A percentile compares a stretch with the other conserved stretches of the same genome.
Evolutionary conservation across 2,797 vertebrate species (phyloP).

Genomic region (Mergus octosetaceus): DNA sequence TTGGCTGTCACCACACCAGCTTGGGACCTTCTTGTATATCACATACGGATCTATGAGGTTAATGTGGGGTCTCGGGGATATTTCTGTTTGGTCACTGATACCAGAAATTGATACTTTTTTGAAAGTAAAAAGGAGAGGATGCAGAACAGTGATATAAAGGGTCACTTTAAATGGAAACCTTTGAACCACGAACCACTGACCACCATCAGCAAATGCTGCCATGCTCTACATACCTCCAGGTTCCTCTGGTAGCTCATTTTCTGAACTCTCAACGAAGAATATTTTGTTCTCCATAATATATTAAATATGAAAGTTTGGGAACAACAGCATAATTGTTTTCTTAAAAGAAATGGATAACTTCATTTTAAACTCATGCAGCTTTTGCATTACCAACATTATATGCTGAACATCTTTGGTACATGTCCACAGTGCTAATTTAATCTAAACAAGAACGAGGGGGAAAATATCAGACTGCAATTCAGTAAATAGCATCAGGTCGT

Average conservation of each 20-base stretch:
- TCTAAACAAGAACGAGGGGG: fast-evolving
- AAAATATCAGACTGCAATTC: neutral
- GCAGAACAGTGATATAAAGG: neutral
- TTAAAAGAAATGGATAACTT: neutral
- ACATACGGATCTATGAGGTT: no score
- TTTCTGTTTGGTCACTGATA: neutral
- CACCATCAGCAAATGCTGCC: neutral
- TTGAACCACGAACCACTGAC: neutral
- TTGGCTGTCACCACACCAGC: neutral
- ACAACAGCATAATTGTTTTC: neutral
- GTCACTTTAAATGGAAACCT: neutral
- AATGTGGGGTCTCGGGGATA: neutral
- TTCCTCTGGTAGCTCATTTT: neutral
- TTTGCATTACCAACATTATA: neutral
- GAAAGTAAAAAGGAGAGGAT: neutral
- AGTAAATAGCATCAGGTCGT: neutral
- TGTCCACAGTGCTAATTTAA: neutral
- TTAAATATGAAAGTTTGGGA: neutral
- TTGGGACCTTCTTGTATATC: neutral
- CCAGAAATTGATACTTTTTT: neutral
- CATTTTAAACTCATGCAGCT: neutral
- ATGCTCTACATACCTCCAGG: neutral
- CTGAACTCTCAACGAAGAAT: neutral
- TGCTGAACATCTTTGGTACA: neutral
- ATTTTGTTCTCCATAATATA: neutral